These are phyloP conservation scores for Pterocles burchelli DNA, from an alignment of 2,113 vertebrate species.

Conservation along the genomic window DNA sequence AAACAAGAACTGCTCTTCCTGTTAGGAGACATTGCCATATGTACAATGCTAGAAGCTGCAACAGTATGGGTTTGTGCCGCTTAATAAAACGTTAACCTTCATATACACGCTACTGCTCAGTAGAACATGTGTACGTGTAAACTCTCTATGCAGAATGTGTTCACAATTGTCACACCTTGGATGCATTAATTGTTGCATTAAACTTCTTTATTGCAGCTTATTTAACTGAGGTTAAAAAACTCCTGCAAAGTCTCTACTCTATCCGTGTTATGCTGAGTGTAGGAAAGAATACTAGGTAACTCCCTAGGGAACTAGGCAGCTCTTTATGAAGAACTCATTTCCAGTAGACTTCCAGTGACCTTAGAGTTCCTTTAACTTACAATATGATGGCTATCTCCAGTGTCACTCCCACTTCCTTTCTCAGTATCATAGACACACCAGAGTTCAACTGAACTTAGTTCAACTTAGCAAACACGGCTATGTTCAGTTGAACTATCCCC, in stretches of 20 bases:
- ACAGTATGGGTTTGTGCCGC: neutral
- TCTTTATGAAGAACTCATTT: neutral
- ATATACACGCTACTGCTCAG: fast-evolving
- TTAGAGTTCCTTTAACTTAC: neutral
- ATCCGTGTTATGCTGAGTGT: neutral
- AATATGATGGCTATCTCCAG: neutral
- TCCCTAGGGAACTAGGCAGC: neutral
- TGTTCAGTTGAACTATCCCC: neutral
- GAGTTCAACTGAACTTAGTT: neutral
- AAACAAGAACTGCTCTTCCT: neutral
- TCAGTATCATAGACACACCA: neutral
- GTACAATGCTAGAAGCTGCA: neutral
- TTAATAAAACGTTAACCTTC: neutral
- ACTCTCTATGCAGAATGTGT: neutral
- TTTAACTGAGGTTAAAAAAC: neutral
- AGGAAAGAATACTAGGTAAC: neutral
- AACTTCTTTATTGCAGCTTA: neutral
- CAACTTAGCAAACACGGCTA: too few species aligned
- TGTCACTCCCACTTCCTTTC: slow-evolving; percentile 4
- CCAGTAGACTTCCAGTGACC: neutral
- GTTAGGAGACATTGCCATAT: neutral
- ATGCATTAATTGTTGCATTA: neutral
- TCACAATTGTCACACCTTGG: neutral
- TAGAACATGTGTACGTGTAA: neutral
- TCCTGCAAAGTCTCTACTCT: neutral